Conservation (phyloP, 1,140 invertebrate species). For the Zaprionus taronus region DNA sequence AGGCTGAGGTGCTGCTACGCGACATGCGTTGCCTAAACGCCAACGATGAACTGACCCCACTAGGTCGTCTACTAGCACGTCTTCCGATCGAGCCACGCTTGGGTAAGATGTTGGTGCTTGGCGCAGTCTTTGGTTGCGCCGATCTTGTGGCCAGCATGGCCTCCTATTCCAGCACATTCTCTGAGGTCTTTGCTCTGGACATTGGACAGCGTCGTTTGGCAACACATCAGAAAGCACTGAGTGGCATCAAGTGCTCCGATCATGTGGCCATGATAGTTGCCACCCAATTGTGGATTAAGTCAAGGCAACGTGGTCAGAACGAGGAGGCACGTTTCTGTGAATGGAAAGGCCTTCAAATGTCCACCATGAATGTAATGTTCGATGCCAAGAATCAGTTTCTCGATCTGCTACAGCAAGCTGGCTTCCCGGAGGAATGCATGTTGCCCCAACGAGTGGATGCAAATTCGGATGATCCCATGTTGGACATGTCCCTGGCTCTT, state of each 20-base stretch:
- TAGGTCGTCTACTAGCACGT: constrained; percentile 96
- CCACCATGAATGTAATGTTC: constrained; percentile 94
- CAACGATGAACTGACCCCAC: constrained; percentile 93
- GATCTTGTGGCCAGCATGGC: constrained; percentile 97
- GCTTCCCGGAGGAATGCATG: constrained; percentile 96
- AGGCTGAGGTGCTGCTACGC: constrained; percentile 90
- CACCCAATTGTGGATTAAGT: constrained; percentile 94
- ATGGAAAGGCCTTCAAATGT: constrained; percentile 93
- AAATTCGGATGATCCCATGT: constrained; percentile 89
- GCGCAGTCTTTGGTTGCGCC: constrained; percentile 93
- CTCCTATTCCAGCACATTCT: constrained; percentile 96
- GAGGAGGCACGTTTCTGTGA: constrained; percentile 95
- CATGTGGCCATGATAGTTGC: constrained; percentile 98
- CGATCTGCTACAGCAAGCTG: constrained; percentile 91
- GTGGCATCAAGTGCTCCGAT: constrained; percentile 95
- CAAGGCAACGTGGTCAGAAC: constrained; percentile 90
- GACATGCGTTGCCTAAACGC: constrained; percentile 95
- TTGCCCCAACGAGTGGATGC: constrained; percentile 90
- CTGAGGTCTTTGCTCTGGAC: constrained; percentile 93
- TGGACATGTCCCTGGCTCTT: constrained; percentile 94
- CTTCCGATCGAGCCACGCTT: constrained; percentile 96
- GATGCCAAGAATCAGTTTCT: constrained; percentile 97
- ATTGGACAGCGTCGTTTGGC: constrained; percentile 89
- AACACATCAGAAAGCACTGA: constrained; percentile 91
- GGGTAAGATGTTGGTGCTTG: constrained; percentile 97